Evolutionary conservation across 2,888 invertebrate species (phyloP).

Genomic region (Pammene aurita): DNA sequence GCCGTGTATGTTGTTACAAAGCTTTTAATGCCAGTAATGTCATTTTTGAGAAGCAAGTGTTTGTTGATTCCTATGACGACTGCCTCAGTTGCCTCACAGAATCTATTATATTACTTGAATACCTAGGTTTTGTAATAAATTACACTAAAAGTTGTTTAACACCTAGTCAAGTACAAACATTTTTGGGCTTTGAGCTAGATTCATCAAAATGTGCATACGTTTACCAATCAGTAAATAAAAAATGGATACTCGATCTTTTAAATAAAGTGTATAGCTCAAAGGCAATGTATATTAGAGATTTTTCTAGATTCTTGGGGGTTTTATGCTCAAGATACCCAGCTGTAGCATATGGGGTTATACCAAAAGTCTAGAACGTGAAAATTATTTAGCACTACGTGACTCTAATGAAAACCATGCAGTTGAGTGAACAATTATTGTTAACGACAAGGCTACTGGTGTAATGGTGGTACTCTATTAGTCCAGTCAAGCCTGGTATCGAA

Average conservation of each 20-base stretch:
- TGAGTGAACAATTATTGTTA: constrained; percentile 40
- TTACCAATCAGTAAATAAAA: constrained; percentile 21
- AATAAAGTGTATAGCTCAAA: not conserved
- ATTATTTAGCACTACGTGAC: constrained; percentile 12
- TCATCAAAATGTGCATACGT: constrained; percentile 27
- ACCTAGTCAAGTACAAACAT: constrained; percentile 26
- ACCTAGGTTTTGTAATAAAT: constrained; percentile 38
- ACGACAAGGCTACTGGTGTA: constrained; percentile 38
- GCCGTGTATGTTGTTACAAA: constrained; percentile 42
- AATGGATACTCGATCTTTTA: not conserved
- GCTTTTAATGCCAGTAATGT: constrained; percentile 36
- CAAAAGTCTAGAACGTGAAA: constrained; percentile 19
- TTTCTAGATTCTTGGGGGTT: constrained; percentile 15
- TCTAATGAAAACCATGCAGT: constrained; percentile 5
- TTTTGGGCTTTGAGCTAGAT: constrained; percentile 34
- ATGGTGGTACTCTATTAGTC: constrained; percentile 42
- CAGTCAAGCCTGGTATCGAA: constrained; percentile 43
- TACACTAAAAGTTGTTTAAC: constrained; percentile 26
- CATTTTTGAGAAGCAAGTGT: constrained; percentile 34
- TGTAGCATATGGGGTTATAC: constrained; percentile 21
- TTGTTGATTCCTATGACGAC: constrained; percentile 13
- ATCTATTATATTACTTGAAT: constrained; percentile 7
- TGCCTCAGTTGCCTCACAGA: not conserved
- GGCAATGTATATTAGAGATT: not conserved
- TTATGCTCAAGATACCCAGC: constrained; percentile 41